These are phyloP conservation scores for Potamarius usumacintae DNA, from an alignment of 2,113 vertebrate genomes.

Conservation along the genomic window DNA sequence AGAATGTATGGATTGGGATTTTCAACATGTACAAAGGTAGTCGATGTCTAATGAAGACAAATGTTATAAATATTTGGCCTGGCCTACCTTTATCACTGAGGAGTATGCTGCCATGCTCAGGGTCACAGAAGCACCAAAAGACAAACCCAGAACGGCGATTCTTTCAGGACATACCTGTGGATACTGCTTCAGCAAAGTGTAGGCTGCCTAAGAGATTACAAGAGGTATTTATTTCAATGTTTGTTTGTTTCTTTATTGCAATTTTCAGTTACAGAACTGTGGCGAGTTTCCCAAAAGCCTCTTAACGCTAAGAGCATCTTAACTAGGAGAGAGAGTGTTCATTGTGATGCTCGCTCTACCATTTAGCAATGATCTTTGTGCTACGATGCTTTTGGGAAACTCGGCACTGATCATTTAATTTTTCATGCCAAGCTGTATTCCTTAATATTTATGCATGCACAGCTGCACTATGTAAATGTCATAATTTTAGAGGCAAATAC, in stretches of 20 bases:
- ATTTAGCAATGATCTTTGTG: too few relatives aligned
- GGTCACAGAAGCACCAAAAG: slow-evolving; percentile 57
- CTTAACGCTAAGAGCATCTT: too few relatives aligned
- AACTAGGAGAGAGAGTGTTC: too few relatives aligned
- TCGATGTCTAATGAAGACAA: neutral
- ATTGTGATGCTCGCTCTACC: too few relatives aligned
- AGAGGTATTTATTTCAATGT: neutral
- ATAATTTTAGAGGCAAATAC: slow-evolving; percentile 50
- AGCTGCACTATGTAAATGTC: neutral
- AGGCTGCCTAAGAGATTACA: slow-evolving; percentile 54
- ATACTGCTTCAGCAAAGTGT: slow-evolving; percentile 50
- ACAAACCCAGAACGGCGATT: slow-evolving; percentile 60
- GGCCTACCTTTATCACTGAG: slow-evolving; percentile 51
- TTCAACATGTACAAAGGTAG: neutral
- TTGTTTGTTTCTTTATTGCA: neutral
- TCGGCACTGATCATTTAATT: too few relatives aligned
- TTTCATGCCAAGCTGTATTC: too few relatives aligned
- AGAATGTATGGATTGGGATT: neutral
- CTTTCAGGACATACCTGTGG: slow-evolving; percentile 54
- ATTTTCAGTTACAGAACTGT: neutral
- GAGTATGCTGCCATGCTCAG: slow-evolving; percentile 57
- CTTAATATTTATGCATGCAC: neutral
- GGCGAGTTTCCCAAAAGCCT: too few relatives aligned
- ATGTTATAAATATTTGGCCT: neutral
- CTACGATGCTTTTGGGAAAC: too few relatives aligned